Evolutionary conservation across 2,113 vertebrate species (phyloP), one percentile per base, ranked within the genome.

Genomic region (Silurus glanis): DNA sequence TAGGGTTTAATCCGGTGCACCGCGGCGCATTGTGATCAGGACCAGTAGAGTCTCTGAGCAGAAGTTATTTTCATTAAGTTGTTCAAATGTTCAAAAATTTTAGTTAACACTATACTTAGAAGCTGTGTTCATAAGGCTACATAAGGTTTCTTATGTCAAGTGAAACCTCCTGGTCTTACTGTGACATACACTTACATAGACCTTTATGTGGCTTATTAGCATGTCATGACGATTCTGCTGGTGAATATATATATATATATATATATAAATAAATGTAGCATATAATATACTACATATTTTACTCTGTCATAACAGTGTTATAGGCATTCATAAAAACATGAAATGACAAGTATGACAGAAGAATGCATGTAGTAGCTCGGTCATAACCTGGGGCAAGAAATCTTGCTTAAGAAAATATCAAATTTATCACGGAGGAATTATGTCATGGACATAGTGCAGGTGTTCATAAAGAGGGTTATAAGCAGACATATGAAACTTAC

Each of bases 41-140:
- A 45, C 56, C 3, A 9, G 4, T 6, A 61, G 25, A 56, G 5
- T 5, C 56, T 13, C 28, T 45, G 21, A 47, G 28, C 28, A 7
- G 28, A 23, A 6, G 28, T 56, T 25, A 55, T 37, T 2, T 37
- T 37, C 37, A 37, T 37, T 6, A 55, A 2, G n/a, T 12, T 4
- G 14, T 10, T 28, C 16, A 45, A 10, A n/a, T 49, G 13, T 8
- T 9, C 21, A 37, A 80, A 61, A 0, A 9, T 80, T 21, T 23
- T 37, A 3, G 9, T 14, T 45, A 47, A 80, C 55, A 9, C 47
- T 2, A 75, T 51, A 75, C 47, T 0, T 2, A 2, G 13, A 13
- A 25, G 58, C 56, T 23, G 28, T 21, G 78, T 80, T 80, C 78
- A 80, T 61, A 61, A 23, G 78, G 56, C 67, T 62, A 62, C 61